phyloP scores from a whole-genome alignment of 2,888 invertebrate species.

The Endotricha flammealis region DNA sequence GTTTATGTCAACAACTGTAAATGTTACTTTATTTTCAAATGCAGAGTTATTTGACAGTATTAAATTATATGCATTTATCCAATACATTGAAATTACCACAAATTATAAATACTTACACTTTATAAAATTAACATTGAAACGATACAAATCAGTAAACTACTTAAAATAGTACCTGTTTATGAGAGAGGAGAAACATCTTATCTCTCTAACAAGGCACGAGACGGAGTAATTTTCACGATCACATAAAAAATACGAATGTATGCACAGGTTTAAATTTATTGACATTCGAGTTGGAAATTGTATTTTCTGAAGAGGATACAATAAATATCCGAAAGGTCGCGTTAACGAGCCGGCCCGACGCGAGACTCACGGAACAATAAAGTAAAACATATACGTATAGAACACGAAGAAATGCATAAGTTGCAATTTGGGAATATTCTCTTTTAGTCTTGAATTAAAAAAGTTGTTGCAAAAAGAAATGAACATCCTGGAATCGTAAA shows the following conservation, averaged over 20 bases:
- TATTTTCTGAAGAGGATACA: slow-evolving; percentile 73
- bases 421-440: slow-evolving; percentile 36
- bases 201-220: slow-evolving; percentile 15
- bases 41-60: background rate
- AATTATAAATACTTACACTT: no score
- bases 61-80: no score
- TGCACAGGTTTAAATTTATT: slow-evolving; percentile 57
- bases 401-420: slow-evolving; percentile 41
- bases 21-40: background rate
- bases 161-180: background rate
- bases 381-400: slow-evolving; percentile 48
- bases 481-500: no score
- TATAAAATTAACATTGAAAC: background rate
- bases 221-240: slow-evolving; percentile 24
- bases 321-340: slow-evolving; percentile 74
- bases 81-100: background rate
- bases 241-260: slow-evolving; percentile 38
- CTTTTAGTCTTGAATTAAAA: no score
- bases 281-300: slow-evolving; percentile 67
- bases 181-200: slow-evolving; percentile 8
- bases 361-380: slow-evolving; percentile 69
- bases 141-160: background rate
- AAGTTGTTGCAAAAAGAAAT: no score
- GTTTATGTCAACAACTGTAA: background rate
- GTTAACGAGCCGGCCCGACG: slow-evolving; percentile 68